phyloP scores from a whole-genome alignment of 1,140 invertebrate genomes.

The Probaryconus sp. region DNA sequence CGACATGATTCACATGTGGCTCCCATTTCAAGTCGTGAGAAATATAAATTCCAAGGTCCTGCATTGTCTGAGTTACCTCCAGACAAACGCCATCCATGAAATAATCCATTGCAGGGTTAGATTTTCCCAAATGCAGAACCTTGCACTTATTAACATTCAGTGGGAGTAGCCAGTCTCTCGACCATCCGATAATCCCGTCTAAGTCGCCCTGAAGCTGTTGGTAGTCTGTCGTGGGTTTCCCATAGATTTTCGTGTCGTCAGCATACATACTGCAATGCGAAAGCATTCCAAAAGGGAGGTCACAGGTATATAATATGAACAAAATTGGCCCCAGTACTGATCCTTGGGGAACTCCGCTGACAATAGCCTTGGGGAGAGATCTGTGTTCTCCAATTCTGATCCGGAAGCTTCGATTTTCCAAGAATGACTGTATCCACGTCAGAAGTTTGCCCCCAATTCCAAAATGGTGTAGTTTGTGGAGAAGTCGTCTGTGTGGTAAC shows the following conservation, averaged over 20 bases:
- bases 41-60: background rate
- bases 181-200: background rate
- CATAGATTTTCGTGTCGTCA: no score
- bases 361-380: no score
- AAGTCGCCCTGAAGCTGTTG: background rate
- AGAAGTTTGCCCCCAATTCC: conserved; percentile 1
- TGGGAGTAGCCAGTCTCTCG: background rate
- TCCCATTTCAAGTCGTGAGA: background rate
- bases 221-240: no score
- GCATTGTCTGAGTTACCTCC: background rate
- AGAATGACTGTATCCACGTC: background rate
- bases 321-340: no score
- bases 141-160: background rate
- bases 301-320: no score
- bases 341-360: no score
- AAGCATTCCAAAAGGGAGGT: no score
- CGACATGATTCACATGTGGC: background rate
- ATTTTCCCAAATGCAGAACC: background rate
- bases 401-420: no score
- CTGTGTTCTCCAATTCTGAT: no score
- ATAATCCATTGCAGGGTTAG: background rate
- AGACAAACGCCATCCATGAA: background rate
- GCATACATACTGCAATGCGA: no score
- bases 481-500: background rate
- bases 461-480: background rate